Conservation (phyloP, 2,113 vertebrate species). For the Coptodon rendalli region DNA sequence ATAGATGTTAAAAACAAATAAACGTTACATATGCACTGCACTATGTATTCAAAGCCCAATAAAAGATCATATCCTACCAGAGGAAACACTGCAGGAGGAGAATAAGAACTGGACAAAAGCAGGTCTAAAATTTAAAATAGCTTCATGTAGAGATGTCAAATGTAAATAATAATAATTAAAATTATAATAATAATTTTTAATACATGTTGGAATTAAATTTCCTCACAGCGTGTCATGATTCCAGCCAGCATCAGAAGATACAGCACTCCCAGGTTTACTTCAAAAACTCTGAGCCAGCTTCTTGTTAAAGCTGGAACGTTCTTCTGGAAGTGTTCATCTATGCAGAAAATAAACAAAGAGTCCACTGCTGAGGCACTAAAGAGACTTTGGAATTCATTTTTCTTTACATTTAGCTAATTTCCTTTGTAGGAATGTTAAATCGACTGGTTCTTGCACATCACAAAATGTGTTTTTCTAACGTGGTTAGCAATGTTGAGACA, state of each 20-base stretch:
- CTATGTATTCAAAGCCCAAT: accelerated
- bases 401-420: neutral
- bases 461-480: neutral
- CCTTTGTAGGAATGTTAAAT: neutral
- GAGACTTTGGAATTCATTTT: neutral
- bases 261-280: neutral
- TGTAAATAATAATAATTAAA: neutral
- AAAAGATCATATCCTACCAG: neutral
- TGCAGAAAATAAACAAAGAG: neutral
- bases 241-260: neutral
- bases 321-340: neutral
- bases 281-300: neutral
- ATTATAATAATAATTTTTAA: neutral
- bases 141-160: neutral
- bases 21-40: neutral
- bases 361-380: neutral
- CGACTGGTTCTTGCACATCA: neutral
- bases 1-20: neutral
- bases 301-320: neutral
- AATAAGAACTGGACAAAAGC: neutral
- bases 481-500: neutral
- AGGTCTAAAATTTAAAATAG: neutral
- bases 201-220: neutral
- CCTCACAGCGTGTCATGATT: neutral
- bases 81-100: neutral